phyloP scores from a whole-genome alignment of 2,888 invertebrate species.

The Tyria jacobaeae region DNA sequence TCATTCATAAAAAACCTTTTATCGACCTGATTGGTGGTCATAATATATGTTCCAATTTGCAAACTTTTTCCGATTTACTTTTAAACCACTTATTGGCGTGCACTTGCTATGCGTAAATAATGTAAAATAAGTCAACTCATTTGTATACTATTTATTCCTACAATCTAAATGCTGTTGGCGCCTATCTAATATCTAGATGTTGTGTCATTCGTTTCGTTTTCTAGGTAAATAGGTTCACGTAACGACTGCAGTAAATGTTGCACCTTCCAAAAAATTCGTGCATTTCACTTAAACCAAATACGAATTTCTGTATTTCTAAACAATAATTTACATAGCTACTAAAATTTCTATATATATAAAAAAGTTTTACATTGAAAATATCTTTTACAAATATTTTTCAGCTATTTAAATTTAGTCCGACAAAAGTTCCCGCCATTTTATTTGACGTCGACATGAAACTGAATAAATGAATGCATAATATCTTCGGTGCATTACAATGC shows the following conservation, averaged over 20 bases:
- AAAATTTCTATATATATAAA: slow-evolving; percentile 25
- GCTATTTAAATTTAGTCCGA: slow-evolving; percentile 42
- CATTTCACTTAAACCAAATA: background rate
- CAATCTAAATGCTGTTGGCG: no score
- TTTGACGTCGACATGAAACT: slow-evolving; percentile 49
- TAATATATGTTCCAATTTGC: no score
- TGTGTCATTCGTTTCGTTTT: no score
- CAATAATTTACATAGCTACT: slow-evolving; percentile 9
- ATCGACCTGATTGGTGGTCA: no score
- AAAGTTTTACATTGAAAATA: slow-evolving; percentile 26
- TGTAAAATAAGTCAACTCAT: no score
- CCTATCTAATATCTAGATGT: no score
- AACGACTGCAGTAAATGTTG: background rate
- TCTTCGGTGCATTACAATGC: slow-evolving; percentile 34
- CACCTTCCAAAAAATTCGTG: background rate
- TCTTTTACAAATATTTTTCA: slow-evolving; percentile 39
- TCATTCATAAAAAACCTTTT: no score
- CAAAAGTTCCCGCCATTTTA: slow-evolving; percentile 42
- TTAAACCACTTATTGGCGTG: no score
- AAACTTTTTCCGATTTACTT: no score
- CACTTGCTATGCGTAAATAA: no score
- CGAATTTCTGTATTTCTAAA: background rate
- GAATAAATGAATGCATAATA: slow-evolving; percentile 52
- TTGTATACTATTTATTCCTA: no score
- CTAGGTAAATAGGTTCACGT: no score